Conservation (phyloP, 2,888 invertebrate species). For the Volucella inanis region DNA sequence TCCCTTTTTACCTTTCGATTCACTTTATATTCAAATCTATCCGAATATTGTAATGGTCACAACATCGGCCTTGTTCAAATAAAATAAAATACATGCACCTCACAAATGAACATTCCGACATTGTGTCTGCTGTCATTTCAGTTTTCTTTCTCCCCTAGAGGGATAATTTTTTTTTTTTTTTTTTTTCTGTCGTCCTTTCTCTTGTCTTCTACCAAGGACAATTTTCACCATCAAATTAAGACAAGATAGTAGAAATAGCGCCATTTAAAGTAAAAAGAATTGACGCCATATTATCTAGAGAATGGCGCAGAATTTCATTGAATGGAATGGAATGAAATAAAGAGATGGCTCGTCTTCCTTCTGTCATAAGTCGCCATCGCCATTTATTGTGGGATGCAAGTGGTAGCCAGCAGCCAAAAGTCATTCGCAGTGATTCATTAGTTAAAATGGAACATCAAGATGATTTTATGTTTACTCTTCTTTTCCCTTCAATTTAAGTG, state of each 20-base stretch:
- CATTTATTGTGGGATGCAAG: neutral
- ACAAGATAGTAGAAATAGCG: neutral
- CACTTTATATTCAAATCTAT: slow-evolving; percentile 16
- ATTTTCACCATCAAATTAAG: neutral
- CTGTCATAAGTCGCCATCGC: too few relatives aligned
- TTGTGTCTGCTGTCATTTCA: slow-evolving; percentile 29
- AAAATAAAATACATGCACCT: slow-evolving; percentile 1
- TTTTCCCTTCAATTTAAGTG: too few relatives aligned
- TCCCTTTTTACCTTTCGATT: neutral
- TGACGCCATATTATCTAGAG: slow-evolving; percentile 23
- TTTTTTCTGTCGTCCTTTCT: neutral
- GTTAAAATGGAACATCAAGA: neutral
- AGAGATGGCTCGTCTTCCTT: neutral
- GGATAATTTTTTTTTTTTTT: slow-evolving; percentile 12
- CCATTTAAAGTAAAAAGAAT: neutral
- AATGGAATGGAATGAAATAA: neutral
- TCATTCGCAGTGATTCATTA: slow-evolving; percentile 17
- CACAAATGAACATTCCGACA: slow-evolving; percentile 39
- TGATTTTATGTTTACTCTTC: neutral
- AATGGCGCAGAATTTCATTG: slow-evolving; percentile 26
- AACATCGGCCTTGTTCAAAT: slow-evolving; percentile 7
- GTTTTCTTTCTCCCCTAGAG: neutral
- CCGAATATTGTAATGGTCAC: slow-evolving; percentile 20
- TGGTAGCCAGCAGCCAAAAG: slow-evolving; percentile 9
- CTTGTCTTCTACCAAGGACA: neutral